Percentiles rank a stretch among this genome's conserved stretches.
phyloP scores from a whole-genome alignment of 2,888 invertebrate genomes.

The Chromoteleia sp. region DNA sequence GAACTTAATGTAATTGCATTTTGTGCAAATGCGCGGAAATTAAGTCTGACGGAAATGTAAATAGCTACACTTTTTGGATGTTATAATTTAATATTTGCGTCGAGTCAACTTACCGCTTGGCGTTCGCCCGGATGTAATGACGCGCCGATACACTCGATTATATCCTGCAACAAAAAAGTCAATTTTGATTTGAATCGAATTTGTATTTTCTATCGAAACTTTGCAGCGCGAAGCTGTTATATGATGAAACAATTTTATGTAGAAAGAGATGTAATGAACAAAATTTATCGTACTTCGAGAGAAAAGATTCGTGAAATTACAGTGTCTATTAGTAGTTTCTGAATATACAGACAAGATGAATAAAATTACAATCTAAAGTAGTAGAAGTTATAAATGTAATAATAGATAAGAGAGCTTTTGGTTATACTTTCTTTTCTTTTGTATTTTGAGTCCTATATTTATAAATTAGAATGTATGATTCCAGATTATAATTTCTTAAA shows the following conservation, averaged over 20 bases:
- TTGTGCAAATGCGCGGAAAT: slow-evolving; percentile 42
- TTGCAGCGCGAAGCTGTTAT: too few relatives aligned
- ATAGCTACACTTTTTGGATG: slow-evolving; percentile 17
- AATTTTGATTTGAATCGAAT: neutral
- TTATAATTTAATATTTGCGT: slow-evolving; percentile 33
- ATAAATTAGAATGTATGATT: neutral
- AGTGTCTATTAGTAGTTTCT: too few relatives aligned
- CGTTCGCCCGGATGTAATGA: neutral
- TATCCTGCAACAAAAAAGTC: slow-evolving; percentile 39
- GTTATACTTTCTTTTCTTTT: too few relatives aligned
- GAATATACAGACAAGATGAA: too few relatives aligned
- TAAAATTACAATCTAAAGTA: too few relatives aligned
- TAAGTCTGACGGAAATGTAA: slow-evolving; percentile 30
- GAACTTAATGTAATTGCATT: slow-evolving; percentile 49
- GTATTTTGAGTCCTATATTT: too few relatives aligned
- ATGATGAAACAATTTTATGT: neutral
- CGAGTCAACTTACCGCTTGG: slow-evolving; percentile 20
- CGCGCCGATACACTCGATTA: slow-evolving; percentile 3
- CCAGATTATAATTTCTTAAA: slow-evolving; percentile 1
- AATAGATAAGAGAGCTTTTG: too few relatives aligned
- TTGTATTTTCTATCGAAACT: too few relatives aligned
- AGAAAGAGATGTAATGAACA: too few relatives aligned
- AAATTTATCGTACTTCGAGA: too few relatives aligned
- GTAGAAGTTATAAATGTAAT: too few relatives aligned
- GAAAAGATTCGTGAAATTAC: too few relatives aligned